These are phyloP conservation scores for Callyntrura sp. DNA, from an alignment of 2,888 invertebrate species.

Conservation along the genomic window DNA sequence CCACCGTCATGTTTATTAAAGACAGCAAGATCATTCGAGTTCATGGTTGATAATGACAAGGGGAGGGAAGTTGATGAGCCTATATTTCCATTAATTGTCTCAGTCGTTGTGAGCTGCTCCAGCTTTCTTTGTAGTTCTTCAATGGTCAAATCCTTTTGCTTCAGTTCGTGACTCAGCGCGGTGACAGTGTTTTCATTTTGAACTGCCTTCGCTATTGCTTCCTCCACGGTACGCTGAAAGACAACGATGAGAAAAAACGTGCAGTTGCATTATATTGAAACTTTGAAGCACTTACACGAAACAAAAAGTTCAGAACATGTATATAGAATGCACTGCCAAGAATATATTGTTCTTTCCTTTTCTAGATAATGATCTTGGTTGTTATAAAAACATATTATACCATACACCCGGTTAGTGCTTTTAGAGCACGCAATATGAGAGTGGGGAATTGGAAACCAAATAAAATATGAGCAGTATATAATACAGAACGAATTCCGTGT, in stretches of 20 bases:
- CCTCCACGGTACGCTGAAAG: constrained; percentile 82
- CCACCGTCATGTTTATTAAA: constrained; percentile 83
- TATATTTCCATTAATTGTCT: constrained; percentile 51
- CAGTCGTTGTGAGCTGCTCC: constrained; percentile 82
- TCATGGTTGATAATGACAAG: constrained; percentile 39
- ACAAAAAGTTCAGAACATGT: neutral
- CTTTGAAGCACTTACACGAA: neutral
- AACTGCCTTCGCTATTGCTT: constrained; percentile 80
- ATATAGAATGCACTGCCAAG: neutral
- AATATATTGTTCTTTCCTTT: neutral
- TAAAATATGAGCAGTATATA: constrained; percentile 13
- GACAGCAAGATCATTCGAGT: constrained; percentile 82
- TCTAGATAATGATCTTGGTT: constrained; percentile 1
- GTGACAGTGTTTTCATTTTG: constrained; percentile 85
- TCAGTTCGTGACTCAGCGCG: constrained; percentile 87
- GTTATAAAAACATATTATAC: neutral
- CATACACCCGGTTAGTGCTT: neutral
- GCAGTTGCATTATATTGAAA: neutral
- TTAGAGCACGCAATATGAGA: constrained; percentile 19
- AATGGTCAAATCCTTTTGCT: constrained; percentile 86
- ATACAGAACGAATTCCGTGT: too few species aligned
- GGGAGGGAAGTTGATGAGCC: neutral
- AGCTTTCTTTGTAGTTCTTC: constrained; percentile 86
- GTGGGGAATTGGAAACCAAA: neutral
- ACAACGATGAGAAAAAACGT: neutral